phyloP scores from a whole-genome alignment of 2,888 invertebrate species.

The Athalia rosae region DNA sequence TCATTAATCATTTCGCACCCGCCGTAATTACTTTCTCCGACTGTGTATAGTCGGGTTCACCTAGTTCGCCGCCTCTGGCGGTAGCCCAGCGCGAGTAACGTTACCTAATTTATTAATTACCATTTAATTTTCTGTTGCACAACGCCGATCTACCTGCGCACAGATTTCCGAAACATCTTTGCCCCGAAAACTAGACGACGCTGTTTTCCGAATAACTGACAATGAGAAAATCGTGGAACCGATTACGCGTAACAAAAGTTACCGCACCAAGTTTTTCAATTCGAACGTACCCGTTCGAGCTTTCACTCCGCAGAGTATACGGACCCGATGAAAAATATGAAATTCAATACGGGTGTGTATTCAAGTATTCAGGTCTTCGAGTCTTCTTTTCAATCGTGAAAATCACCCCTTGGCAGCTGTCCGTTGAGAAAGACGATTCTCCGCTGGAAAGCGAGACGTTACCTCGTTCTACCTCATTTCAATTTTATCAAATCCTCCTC shows the following conservation, averaged over 20 bases:
- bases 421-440: constrained; percentile 13
- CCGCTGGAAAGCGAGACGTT: neutral
- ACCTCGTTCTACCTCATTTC: constrained; percentile 5
- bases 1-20: constrained; percentile 37
- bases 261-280: constrained; percentile 29
- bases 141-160: neutral
- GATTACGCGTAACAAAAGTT: constrained; percentile 33
- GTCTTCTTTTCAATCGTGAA: constrained; percentile 13
- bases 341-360: constrained; percentile 25
- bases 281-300: constrained; percentile 33
- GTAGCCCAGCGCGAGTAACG: neutral
- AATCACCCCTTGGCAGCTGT: constrained; percentile 19
- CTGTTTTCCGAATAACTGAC: constrained; percentile 13
- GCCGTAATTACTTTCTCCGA: constrained; percentile 38
- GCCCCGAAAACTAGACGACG: constrained; percentile 18
- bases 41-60: constrained; percentile 20
- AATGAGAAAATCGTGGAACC: constrained; percentile 28
- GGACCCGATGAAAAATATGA: constrained; percentile 18
- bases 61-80: neutral
- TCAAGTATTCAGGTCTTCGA: constrained; percentile 36
- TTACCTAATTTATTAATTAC: too few relatives aligned
- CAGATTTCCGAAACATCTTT: neutral
- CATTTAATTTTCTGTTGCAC: neutral
- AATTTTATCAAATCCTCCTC: neutral
- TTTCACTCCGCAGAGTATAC: constrained; percentile 26